phyloP scores from a whole-genome alignment of 1,140 invertebrate genomes.

The Drosophila kohkoa region DNA sequence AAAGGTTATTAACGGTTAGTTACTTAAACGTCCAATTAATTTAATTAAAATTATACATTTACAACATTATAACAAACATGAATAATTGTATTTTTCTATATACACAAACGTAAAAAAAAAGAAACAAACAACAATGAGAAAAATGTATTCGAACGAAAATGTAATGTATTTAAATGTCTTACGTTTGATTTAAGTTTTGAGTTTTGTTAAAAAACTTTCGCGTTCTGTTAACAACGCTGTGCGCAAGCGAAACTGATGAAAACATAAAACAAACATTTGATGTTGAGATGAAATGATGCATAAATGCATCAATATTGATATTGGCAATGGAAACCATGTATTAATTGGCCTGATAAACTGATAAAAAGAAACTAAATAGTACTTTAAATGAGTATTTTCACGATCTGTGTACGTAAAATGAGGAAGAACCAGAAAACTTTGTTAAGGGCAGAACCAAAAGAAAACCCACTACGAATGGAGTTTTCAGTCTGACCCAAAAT shows the following conservation, averaged over 20 bases:
- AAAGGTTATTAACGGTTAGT: slow-evolving; percentile 83
- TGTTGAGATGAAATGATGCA: slow-evolving; percentile 24
- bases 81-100: slow-evolving; percentile 71
- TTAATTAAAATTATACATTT: slow-evolving; percentile 66
- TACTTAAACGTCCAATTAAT: slow-evolving; percentile 84
- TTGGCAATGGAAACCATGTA: slow-evolving; percentile 68
- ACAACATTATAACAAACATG: slow-evolving; percentile 47
- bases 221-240: slow-evolving; percentile 79
- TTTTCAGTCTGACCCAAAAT: slow-evolving; percentile 36
- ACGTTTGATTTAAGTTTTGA: slow-evolving; percentile 50
- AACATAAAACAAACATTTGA: slow-evolving; percentile 36
- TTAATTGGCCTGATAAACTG: slow-evolving; percentile 63
- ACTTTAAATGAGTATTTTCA: slow-evolving; percentile 63
- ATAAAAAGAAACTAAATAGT: slow-evolving; percentile 22
- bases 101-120: slow-evolving; percentile 13
- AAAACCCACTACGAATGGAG: not conserved
- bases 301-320: slow-evolving; percentile 42
- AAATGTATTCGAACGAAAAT: slow-evolving; percentile 23
- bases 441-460: not conserved
- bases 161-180: slow-evolving; percentile 28
- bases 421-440: slow-evolving; percentile 29
- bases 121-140: slow-evolving; percentile 1
- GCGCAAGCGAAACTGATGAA: slow-evolving; percentile 70
- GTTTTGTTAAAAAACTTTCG: slow-evolving; percentile 72
- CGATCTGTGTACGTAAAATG: slow-evolving; percentile 53